Conservation (phyloP, 2,797 vertebrate genomes). For the Echeneis naucrates region DNA sequence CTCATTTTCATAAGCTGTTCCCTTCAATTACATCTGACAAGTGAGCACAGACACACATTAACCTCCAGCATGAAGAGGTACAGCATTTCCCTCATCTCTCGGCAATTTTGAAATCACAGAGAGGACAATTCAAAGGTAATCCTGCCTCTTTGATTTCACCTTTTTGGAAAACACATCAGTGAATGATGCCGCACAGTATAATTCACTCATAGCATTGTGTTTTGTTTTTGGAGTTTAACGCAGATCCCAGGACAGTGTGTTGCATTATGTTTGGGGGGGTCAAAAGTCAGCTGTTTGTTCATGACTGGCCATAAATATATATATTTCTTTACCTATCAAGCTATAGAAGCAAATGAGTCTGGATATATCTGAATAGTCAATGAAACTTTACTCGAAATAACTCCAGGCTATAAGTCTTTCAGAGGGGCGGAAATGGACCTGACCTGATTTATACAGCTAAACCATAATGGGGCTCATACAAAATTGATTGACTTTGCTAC, state of each 20-base stretch:
- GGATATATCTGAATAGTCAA: conserved; percentile 17
- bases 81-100: conserved; percentile 58
- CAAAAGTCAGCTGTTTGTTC: too few relatives aligned
- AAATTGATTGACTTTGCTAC: conserved; percentile 36
- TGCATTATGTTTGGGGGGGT: conserved; percentile 38
- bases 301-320: conserved; percentile 31
- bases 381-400: conserved; percentile 35
- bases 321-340: conserved; percentile 12
- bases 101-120: conserved; percentile 60
- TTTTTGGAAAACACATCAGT: conserved; percentile 50
- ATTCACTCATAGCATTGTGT: background rate
- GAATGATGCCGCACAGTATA: conserved; percentile 10
- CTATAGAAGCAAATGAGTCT: background rate
- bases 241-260: conserved; percentile 45
- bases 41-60: conserved; percentile 77
- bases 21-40: conserved; percentile 83
- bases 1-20: conserved; percentile 81
- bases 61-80: conserved; percentile 71
- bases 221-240: too few relatives aligned
- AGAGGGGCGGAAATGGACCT: conserved; percentile 14
- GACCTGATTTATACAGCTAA: conserved; percentile 39
- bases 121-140: conserved; percentile 56
- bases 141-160: conserved; percentile 37
- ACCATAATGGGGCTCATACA: conserved; percentile 35
- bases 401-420: conserved; percentile 22